These are phyloP conservation scores for Holothuria leucospilota DNA, from an alignment of 53 echinoderm and acorn worm species.

Conservation along the genomic window DNA sequence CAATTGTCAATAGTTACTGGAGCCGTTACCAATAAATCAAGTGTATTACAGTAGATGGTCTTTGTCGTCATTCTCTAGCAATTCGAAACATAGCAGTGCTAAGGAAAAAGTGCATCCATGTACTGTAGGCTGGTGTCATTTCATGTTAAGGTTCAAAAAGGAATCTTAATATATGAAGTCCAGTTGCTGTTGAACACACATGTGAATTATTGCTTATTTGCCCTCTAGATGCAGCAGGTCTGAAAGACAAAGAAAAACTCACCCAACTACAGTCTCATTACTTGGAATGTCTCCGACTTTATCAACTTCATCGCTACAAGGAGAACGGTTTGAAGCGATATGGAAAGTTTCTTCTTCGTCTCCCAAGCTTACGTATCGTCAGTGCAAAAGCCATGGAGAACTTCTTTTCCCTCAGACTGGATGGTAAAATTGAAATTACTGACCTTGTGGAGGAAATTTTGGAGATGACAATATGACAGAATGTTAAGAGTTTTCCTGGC, in stretches of 20 bases:
- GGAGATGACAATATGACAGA: constrained; percentile 20
- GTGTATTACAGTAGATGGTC: no score
- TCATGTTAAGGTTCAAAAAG: no score
- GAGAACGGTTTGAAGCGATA: constrained; percentile 65
- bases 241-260: constrained; percentile 52
- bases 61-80: no score
- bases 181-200: no score
- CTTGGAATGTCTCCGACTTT: constrained; percentile 75
- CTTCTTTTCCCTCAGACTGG: constrained; percentile 73
- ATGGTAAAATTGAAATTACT: constrained; percentile 64
- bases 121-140: no score
- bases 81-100: no score
- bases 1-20: no score
- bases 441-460: constrained; percentile 39
- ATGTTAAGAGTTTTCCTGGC: no score
- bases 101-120: no score
- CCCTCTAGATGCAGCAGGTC: constrained; percentile 78
- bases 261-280: constrained; percentile 64
- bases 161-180: no score
- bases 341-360: constrained; percentile 77
- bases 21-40: no score
- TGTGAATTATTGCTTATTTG: background rate
- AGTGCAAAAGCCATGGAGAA: constrained; percentile 81
- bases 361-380: constrained; percentile 73
- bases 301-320: constrained; percentile 52